phyloP scores from a whole-genome alignment of 2,888 invertebrate genomes.

The Xestoiulus laeticollis region DNA sequence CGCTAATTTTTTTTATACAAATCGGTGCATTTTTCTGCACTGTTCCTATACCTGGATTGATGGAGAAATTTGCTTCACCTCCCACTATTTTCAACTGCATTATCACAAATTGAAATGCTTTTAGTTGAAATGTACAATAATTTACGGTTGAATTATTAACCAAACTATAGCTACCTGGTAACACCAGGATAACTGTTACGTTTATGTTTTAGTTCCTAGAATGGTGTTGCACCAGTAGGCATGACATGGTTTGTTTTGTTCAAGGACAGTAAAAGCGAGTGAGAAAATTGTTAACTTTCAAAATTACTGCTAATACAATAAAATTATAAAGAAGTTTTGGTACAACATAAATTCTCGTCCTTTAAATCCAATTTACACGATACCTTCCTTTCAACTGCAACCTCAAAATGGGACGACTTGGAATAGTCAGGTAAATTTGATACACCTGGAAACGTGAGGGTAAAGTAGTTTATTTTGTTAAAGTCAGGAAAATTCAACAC shows the following conservation, averaged over 20 bases:
- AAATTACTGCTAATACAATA: neutral
- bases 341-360: neutral
- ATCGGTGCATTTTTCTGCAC: neutral
- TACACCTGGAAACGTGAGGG: too few species aligned
- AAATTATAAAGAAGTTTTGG: too few species aligned
- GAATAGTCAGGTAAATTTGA: too few species aligned
- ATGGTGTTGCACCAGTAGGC: neutral
- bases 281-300: neutral
- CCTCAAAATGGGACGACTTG: too few species aligned
- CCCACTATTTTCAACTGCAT: neutral
- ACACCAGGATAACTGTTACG: neutral
- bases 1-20: neutral
- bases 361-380: neutral
- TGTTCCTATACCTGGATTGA: neutral
- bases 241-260: neutral
- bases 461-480: too few species aligned
- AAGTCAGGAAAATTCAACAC: too few species aligned
- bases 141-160: neutral
- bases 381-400: neutral
- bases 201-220: neutral
- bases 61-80: neutral
- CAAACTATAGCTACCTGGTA: neutral
- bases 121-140: neutral
- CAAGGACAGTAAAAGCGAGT: neutral
- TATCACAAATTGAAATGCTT: slow-evolving; percentile 1